Base-by-base conservation (phyloP, 2,797 vertebrate genomes). In the Pseudotriccus pelzelni region DNA sequence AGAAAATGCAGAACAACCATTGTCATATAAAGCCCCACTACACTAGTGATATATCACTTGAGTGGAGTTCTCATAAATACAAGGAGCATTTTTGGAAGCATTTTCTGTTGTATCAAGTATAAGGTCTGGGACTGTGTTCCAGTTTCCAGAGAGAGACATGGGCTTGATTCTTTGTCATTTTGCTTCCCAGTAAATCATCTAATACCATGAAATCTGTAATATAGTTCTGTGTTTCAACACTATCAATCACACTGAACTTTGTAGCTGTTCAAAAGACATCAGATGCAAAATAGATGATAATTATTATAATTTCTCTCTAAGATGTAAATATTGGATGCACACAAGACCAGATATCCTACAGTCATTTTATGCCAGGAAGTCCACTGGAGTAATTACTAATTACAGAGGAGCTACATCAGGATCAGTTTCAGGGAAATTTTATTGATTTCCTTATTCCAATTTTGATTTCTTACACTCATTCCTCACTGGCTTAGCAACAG, bases 391-490 rank as follows among this genome's bases (percentile, higher is more conserved):
- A 39, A 78, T 87, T 79, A 22, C 60, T 77, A 80, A 80, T 87
- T 79, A 82, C 60, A 77, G 8, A 28, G 15, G 34, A 69, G 49
- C 30, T 63, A 80, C 52, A 89, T 62, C 59, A 32, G 68, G n/a
- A 87, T 90, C 63, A 74, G 64, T 84, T 41, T 93, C n/a, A 66
- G 37, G 67, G 55, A 15, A 74, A 30, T 58, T 73, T 70, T 62
- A 96, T 87, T 59, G 89, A 93, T 89, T 94, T 92, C 67, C 16
- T 87, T 28, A 80, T 90, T 56, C 43, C 43, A 5, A 60, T 87
- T 96, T 53, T 84, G 59, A 43, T 87, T 92, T 74, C 37, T 74
- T 64, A 58, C 13, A 43, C 18, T 70, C 1, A 1, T 30, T 93
- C 34, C 43, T 90, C 66, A 66, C 34, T 80, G 37, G 43, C 30